Evolutionary conservation across 1,140 invertebrate species (phyloP), one percentile per base, ranked within the genome.

Genomic region (Uloborus diversus): DNA sequence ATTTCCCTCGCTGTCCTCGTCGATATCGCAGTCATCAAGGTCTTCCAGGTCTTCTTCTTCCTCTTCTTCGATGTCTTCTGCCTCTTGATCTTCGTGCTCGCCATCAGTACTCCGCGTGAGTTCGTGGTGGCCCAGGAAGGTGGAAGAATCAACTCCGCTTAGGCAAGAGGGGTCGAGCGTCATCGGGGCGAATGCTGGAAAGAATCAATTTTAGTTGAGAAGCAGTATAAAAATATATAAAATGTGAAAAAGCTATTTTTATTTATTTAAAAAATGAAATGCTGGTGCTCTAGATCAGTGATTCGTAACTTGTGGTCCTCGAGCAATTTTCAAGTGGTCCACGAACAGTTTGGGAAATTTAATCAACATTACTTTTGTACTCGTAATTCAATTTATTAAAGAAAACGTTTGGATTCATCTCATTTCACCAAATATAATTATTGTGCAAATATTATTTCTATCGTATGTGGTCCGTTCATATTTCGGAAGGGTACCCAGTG

Each of bases 181-280:
- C 76, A 79, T 79, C 20, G 57, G 65, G 1, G 65, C 64, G 30
- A 78, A 78, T 11, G 62, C 59, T 76, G 47, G 0, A 37, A 56
- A 37, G 17, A 59, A 47, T 11, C 1, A 47, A n/a, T 47, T 14
- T 14, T 14, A 47, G 1, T 2, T 2, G 42, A n/a, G n/a, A 1
- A 47, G 1, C n/a, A 2, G 42, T n/a, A 47, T 47, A n/a, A 1
- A 3, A 1, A 14, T n/a, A 47, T 47, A 2, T 47, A 14, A 47
- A 14, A 14, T 47, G 13, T 47, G 1, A 47, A 47, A 47, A 47
- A 14, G 1, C 1, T 47, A 47, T 47, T 47, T 47, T 2, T 14
- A 14, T 2, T 1, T n/a, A 47, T 1, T 47, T n/a, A n/a, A n/a
- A n/a, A n/a, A n/a, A n/a, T n/a, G n/a, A n/a, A n/a, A n/a, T n/a